These are phyloP conservation scores for Pachyseris speciosa DNA, from an alignment of 64 coral and sea anemone species.

Conservation along the genomic window DNA sequence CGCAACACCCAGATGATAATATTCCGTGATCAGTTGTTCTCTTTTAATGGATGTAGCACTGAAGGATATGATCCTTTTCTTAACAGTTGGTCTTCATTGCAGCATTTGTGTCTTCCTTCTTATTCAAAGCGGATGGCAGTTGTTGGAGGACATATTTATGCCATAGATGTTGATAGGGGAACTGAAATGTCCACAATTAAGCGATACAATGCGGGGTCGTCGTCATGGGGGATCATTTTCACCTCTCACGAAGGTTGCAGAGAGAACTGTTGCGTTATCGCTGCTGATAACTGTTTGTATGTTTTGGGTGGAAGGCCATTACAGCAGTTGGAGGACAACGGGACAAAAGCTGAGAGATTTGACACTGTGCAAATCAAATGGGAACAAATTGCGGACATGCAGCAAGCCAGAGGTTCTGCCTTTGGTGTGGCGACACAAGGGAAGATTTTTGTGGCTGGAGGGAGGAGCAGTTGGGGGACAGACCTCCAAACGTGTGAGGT, in stretches of 20 bases:
- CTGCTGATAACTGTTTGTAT: neutral
- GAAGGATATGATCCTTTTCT: neutral
- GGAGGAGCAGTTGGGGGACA: too few relatives aligned
- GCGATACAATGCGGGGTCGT: neutral
- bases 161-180: neutral
- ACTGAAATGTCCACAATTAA: neutral
- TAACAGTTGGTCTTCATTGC: neutral
- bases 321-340: too few relatives aligned
- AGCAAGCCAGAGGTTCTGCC: neutral
- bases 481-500: neutral
- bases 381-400: neutral
- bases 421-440: constrained; percentile 4
- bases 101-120: neutral
- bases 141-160: neutral
- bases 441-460: neutral
- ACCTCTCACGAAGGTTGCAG: neutral
- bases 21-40: neutral
- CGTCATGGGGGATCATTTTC: neutral
- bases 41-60: neutral
- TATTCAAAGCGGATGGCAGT: neutral
- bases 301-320: neutral
- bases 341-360: neutral
- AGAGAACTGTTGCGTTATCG: neutral
- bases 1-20: neutral
- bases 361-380: neutral